Evolutionary conservation across 2,888 invertebrate genomes (phyloP), one percentile per base, ranked within the genome.

Genomic region (Xylocampa areola): DNA sequence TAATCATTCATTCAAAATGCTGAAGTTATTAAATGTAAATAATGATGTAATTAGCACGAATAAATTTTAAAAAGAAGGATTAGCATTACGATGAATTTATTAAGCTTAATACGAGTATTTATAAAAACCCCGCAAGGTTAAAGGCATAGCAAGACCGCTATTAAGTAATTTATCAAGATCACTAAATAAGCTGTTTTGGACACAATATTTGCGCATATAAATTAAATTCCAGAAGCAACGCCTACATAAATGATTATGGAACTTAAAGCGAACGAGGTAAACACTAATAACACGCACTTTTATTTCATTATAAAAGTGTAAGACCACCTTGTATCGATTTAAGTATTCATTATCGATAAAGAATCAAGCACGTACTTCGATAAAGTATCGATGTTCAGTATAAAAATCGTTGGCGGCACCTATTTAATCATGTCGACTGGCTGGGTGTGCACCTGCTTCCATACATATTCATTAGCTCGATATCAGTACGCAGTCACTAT

Each of bases 391-490:
- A 86, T 85, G 81, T 84, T 87, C 85, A 82, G 82, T 85, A 85
- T 86, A 86, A 90, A 88, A 90, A 89, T 90, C 88, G 87, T 88
- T 80, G 86, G 88, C 87, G 89, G 90, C 90, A 89, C 88, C 87
- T 88, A 90, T 86, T 92, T 91, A 89, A 92, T 91, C 90, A 90
- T 87, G 86, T 79, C 78, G 69, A 68, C 63, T 61, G 74, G 63
- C 66, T 66, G 44, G 59, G 69, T 72, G 67, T 84, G 85, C 92
- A 92, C 92, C 92, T 92, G 92, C 91, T 82, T 81, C 76, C 86
- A 92, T 93, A 91, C 93, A 92, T 92, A 93, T 93, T 93, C 92
- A 93, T 93, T 89, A 90, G 78, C 65, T 73, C 73, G 82, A 76
- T 87, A 88, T 89, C 89, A 82, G 80, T 87, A 85, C 79, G 73